Percentiles rank a stretch among this genome's conserved stretches.
Evolutionary conservation across 2,113 vertebrate species (phyloP).

Genomic region (Catharus fuscescens): DNA sequence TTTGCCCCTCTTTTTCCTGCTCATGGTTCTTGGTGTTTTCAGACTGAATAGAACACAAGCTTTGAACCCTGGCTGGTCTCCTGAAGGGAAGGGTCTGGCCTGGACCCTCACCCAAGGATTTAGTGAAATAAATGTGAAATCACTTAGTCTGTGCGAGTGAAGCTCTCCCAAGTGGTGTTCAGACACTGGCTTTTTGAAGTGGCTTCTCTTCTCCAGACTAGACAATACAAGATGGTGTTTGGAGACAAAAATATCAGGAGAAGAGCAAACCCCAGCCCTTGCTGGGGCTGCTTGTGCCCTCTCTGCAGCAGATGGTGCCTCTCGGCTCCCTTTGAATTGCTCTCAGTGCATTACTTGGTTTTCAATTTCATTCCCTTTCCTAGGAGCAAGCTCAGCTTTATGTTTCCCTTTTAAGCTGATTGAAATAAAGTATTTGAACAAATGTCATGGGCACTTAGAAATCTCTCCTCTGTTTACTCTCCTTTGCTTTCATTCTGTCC

Average conservation of each 20-base stretch:
- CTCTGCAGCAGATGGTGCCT: neutral
- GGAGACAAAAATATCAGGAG: neutral
- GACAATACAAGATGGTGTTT: neutral
- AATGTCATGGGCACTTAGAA: constrained; percentile 71
- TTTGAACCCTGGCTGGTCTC: neutral
- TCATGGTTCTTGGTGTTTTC: neutral
- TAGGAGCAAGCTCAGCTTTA: constrained; percentile 51
- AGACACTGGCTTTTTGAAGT: neutral
- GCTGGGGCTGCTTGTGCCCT: neutral
- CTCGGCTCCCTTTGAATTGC: constrained; percentile 24
- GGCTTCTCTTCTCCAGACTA: neutral
- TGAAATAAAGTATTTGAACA: constrained; percentile 72
- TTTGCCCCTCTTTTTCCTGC: fast-evolving
- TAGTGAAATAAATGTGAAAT: neutral
- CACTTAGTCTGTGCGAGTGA: neutral
- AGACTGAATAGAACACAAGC: fast-evolving
- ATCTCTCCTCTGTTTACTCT: constrained; percentile 63
- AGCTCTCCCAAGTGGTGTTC: neutral
- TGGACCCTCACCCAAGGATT: neutral
- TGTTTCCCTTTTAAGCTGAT: constrained; percentile 72
- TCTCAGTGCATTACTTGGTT: constrained; percentile 37
- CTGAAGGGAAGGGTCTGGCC: neutral
- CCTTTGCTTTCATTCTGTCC: constrained; percentile 45
- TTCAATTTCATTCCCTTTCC: constrained; percentile 56
- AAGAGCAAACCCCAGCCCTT: neutral